Evolutionary conservation across 2,888 invertebrate genomes (phyloP), one percentile per base, ranked within the genome.

Genomic region (Macropis europaea): DNA sequence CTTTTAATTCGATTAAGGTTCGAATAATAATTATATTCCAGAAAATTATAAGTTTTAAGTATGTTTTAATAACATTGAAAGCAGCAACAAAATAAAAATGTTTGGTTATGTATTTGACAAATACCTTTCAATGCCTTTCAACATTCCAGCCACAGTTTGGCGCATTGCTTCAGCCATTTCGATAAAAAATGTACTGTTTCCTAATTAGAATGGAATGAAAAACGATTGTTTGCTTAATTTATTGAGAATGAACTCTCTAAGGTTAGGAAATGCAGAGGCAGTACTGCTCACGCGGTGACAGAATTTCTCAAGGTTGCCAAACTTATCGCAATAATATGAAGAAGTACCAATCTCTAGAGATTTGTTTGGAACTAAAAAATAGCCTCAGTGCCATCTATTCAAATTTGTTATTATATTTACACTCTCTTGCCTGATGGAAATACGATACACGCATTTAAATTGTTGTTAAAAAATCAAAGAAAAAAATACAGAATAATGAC

Each of bases 61-160:
- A 15, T n/a, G 15, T n/a, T 38, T 17, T 7, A 13, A 7, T 19
- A 9, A 34, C 32, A 32, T 50, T 7, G n/a, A 15, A 30, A 24
- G n/a, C 11, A 24, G 13, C 1, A 28, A 17, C n/a, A 15, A 4
- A 19, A n/a, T 2, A 48, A 50, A 45, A 0, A 6, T n/a, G 11
- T 50, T 42, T 28, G n/a, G 24, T 38, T 28, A 54, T 19, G 57
- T 22, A 30, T 52, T 59, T n/a, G 13, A 19, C 11, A 28, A 60
- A 87, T 92, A 97, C 97, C 97, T 95, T 92, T 98, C 97, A 82
- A 98, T 97, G 86, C 97, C 97, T 90, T 95, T 96, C 40, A 98
- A 91, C 94, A 97, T 96, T 70, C 93, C 93, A 45, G 95, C 95
- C 60, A 98, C 96, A 26, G 95, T 95, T 90, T 95, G 95, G 89